Conservation (phyloP, 2,113 vertebrate species). For the Ophthalmolycus amberensis region DNA sequence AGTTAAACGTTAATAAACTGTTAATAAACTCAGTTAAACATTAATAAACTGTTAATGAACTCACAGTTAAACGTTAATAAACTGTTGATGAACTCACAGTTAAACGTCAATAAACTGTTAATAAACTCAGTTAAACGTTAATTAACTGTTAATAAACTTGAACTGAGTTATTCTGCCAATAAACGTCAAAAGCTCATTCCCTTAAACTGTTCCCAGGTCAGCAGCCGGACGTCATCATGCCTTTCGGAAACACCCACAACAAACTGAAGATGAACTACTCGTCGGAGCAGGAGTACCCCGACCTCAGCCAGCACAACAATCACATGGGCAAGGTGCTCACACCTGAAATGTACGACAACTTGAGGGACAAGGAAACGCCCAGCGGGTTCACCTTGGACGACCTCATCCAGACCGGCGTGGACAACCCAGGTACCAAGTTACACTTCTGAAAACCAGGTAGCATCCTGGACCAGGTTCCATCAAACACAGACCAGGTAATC, state of each 20-base stretch:
- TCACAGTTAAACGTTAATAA: too few relatives aligned
- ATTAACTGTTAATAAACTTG: too few relatives aligned
- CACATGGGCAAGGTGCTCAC: constrained; percentile 96
- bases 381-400: constrained; percentile 94
- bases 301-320: constrained; percentile 94
- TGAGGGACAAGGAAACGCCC: constrained; percentile 89
- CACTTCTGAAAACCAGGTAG: background rate
- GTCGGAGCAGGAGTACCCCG: constrained; percentile 89
- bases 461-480: background rate
- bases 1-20: too few relatives aligned
- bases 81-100: too few relatives aligned
- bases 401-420: constrained; percentile 92
- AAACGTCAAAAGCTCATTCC: too few relatives aligned
- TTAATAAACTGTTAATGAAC: too few relatives aligned
- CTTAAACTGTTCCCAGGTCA: constrained; percentile 32
- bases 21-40: too few relatives aligned
- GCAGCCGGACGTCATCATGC: constrained; percentile 86
- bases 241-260: constrained; percentile 95
- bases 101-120: too few relatives aligned
- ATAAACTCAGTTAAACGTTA: too few relatives aligned
- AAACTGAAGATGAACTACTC: constrained; percentile 88
- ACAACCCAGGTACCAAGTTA: constrained; percentile 89
- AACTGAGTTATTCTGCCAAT: too few relatives aligned
- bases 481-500: background rate
- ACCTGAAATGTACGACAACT: constrained; percentile 86